Base-by-base conservation (phyloP, 2,888 invertebrate genomes). In the Ectemnius continuus region DNA sequence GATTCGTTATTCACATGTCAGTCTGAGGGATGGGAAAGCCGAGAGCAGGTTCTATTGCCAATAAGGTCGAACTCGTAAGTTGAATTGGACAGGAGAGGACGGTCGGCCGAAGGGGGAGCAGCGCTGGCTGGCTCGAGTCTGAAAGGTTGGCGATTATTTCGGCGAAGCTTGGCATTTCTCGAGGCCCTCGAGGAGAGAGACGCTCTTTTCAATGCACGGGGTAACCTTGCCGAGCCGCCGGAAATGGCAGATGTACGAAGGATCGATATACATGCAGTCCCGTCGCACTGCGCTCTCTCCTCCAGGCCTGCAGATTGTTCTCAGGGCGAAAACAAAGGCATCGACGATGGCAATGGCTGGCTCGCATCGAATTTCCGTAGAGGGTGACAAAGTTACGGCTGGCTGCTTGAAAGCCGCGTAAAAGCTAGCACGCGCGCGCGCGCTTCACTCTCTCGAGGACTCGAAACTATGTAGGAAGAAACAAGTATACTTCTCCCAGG, bases 171-270 rank as follows among this genome's bases (percentile, higher is more conserved):
- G 20, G 48, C 48, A 59, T 62, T 75, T 66, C 59, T 36, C 62
- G 58, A 52, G 66, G 13, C 45, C 20, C 6, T 56, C 56, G 56
- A 67, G 56, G 1, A 47, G 61, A 28, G 28, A 36, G 36, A 11
- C 36, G 48, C 28, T 20, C 36, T n/a, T 13, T 56, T 56, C 36
- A 52, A 58, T n/a, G 18, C 8, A 65, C 18, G 62, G 62, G 62
- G 62, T 62, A 70, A 70, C 59, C 57, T 68, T 56, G 64, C 67
- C 28, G 14, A 28, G 47, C 20, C 16, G 61, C 75, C 75, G 81
- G 82, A 83, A 83, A 77, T 68, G 73, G 74, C 83, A 82, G 83
- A 82, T 82, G 82, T 72, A 72, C 69, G 57, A 6, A 67, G 65
- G 81, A 83, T 83, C 83, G 79, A 83, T 83, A 74, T 59, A 57